Evolutionary conservation across 2,888 invertebrate species (phyloP).

Genomic region (Tetropium fuscum): DNA sequence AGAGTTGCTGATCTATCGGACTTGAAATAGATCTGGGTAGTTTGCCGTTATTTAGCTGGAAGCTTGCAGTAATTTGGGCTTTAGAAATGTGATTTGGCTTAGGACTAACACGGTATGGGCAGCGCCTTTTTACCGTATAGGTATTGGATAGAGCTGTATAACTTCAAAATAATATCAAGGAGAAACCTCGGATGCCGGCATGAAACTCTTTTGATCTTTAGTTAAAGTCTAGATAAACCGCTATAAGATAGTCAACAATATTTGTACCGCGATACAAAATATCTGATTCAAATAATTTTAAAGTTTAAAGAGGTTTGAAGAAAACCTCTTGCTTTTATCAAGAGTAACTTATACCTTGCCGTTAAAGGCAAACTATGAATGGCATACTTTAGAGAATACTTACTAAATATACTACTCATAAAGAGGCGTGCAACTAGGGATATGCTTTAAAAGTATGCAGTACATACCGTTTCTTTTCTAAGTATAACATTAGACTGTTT

Average conservation of each 20-base stretch:
- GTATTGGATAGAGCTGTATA: conserved; percentile 22
- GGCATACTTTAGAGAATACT: no score
- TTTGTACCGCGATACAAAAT: background rate
- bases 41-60: conserved; percentile 51
- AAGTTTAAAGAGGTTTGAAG: no score
- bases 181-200: background rate
- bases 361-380: no score
- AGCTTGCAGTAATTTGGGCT: conserved; percentile 52
- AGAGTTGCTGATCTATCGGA: conserved; percentile 54
- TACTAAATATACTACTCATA: no score
- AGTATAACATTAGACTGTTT: no score
- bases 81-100: conserved; percentile 47
- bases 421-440: no score
- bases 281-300: background rate
- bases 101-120: conserved; percentile 29
- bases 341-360: no score
- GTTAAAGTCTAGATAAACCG: background rate
- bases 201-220: conserved; percentile 15
- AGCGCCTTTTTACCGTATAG: conserved; percentile 29
- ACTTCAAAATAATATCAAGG: conserved; percentile 19
- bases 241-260: no score
- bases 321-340: no score
- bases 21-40: conserved; percentile 48
- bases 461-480: no score
- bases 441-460: no score